Evolutionary conservation across 2,797 vertebrate species (phyloP), one percentile per base, ranked within the genome.

Genomic region (Jordanella pulchra): DNA sequence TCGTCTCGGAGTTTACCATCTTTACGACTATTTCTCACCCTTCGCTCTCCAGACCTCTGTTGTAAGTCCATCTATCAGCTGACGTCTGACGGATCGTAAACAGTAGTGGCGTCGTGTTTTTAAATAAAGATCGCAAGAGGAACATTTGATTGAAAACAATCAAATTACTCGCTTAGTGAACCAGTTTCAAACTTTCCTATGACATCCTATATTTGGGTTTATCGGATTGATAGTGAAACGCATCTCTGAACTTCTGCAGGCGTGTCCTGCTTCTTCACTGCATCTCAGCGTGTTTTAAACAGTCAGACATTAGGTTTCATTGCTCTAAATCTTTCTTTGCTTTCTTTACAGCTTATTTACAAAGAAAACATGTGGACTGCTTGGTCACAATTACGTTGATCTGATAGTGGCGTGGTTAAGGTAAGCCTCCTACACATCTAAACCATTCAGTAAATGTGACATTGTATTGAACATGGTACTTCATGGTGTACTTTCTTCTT

Each of bases 381-480:
- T 39, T 25, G 39, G 35, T 25, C 23, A 25, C 35, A 14, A 39
- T 44, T 7, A 15, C 35, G 13, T 42, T 39, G 60, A 42, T 23
- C 25, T 63, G 12, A 35, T 44, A 42, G 60, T 42, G 60, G 60
- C 13, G 12, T 79, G 60, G 79, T 61, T 68, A 63, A 74, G 89
- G 90, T 91, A 77, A 84, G 89, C 70, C 6, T 13, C 15, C 1
- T 7, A 23, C 12, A 18, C 4, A 17, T 25, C 60, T 25, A 23
- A 53, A 17, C 21, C 6, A 58, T 11, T 67, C 0, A 71, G 48
- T 35, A 65, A 28, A 48, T 27, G 5, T 39, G n/a, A 23, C 53
- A 42, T 9, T 60, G 23, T 7, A 23, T 42, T 61, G 4, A 10
- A 23, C 2, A 5, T 18, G 55, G 11, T 56, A 1, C 15, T 17